Evolutionary conservation across 2,113 vertebrate species (phyloP).

Genomic region (Trogon melanurus): DNA sequence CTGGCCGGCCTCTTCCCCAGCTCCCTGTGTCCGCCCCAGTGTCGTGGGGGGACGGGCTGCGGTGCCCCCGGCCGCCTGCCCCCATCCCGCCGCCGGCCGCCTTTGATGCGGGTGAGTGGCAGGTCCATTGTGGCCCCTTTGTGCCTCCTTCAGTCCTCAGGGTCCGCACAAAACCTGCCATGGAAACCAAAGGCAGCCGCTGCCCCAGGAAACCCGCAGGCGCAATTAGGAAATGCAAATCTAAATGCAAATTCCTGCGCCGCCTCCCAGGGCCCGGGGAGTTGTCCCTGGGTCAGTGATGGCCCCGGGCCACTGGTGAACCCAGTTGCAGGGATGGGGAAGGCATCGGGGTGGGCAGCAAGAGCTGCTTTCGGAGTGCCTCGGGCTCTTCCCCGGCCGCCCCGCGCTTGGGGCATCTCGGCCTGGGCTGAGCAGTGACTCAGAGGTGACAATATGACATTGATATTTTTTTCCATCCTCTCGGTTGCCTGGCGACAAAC

Average conservation of each 20-base stretch:
- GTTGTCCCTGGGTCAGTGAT: neutral
- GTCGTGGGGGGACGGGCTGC: neutral
- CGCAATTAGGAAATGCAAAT: slow-evolving; percentile 64
- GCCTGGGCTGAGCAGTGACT: neutral
- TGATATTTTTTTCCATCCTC: slow-evolving; percentile 46
- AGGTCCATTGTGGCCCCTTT: slow-evolving; percentile 53
- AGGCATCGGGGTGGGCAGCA: neutral
- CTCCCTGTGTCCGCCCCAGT: rapidly evolving
- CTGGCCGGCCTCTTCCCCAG: neutral
- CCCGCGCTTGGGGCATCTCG: neutral
- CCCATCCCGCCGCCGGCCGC: neutral
- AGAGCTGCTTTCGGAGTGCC: neutral
- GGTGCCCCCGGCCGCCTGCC: neutral
- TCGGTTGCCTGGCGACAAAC: slow-evolving; percentile 22
- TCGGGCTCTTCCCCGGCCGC: rapidly evolving
- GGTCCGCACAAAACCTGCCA: slow-evolving; percentile 57
- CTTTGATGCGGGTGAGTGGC: slow-evolving; percentile 61
- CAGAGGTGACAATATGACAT: slow-evolving; percentile 48
- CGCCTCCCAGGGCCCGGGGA: neutral
- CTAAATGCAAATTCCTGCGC: slow-evolving; percentile 27
- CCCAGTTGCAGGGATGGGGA: neutral
- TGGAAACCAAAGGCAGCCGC: slow-evolving; percentile 51
- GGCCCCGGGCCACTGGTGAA: neutral
- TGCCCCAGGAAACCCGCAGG: slow-evolving; percentile 59
- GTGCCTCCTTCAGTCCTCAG: slow-evolving; percentile 38